phyloP scores from a whole-genome alignment of 2,888 invertebrate species.

The Ptychoptera contaminata region DNA sequence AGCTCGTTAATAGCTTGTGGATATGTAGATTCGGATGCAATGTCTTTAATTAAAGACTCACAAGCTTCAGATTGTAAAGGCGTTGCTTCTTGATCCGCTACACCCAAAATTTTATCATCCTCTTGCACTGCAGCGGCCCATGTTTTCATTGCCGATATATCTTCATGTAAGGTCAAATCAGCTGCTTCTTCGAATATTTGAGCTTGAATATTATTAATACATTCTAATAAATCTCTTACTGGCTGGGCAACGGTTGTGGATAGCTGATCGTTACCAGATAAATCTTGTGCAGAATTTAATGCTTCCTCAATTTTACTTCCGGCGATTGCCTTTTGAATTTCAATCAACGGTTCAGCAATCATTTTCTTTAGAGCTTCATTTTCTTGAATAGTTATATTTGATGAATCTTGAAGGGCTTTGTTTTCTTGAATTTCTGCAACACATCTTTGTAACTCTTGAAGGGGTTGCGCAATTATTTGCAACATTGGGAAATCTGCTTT shows the following conservation, averaged over 20 bases:
- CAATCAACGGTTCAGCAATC: slow-evolving; percentile 23
- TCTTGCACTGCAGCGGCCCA: slow-evolving; percentile 22
- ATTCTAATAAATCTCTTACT: slow-evolving; percentile 16
- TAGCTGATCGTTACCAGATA: background rate
- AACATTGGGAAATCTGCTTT: slow-evolving; percentile 8
- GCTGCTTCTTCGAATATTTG: slow-evolving; percentile 32
- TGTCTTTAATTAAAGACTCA: background rate
- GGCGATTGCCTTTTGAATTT: slow-evolving; percentile 20
- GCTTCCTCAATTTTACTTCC: slow-evolving; percentile 5
- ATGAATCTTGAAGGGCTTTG: slow-evolving; percentile 8
- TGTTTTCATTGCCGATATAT: slow-evolving; percentile 42
- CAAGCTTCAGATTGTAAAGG: background rate
- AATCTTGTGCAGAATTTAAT: background rate
- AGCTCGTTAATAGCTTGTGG: background rate
- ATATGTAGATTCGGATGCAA: background rate
- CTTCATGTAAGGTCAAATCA: slow-evolving; percentile 41
- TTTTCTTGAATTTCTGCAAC: slow-evolving; percentile 14
- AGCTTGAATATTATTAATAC: slow-evolving; percentile 21
- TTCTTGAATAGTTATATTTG: background rate
- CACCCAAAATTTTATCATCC: background rate
- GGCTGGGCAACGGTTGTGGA: slow-evolving; percentile 4
- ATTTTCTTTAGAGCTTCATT: slow-evolving; percentile 7
- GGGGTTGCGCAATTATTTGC: slow-evolving; percentile 9
- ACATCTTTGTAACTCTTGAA: slow-evolving; percentile 16
- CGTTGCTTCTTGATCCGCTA: background rate